Base-by-base conservation (phyloP, 1,140 invertebrate genomes). In the Cotesia vestalis region DNA sequence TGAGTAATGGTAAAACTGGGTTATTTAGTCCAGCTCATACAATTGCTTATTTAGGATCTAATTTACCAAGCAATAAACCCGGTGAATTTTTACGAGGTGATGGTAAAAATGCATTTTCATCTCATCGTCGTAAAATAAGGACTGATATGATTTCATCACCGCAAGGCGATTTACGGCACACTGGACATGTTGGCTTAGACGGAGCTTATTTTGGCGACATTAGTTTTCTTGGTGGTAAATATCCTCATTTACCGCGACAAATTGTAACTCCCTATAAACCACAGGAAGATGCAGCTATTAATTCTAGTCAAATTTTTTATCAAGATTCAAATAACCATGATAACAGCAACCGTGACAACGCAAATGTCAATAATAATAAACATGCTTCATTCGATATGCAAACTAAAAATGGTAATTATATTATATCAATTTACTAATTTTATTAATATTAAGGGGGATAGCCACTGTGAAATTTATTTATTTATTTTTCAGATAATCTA, bases 121-220 rank as follows among this genome's bases (percentile, higher is more conserved):
- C 90, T 2, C 88, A 90, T 69, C 85, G 91, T 72, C 88, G 92
- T 57, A 91, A 93, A 76, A 89, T 97, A 68, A 89, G 93, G 63
- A 91, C 93, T 0, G 96, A 97, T 79, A 97, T 99, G 96, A 99
- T 99, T 76, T 98, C 96, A 9, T 92, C 93, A 38, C 98, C 98
- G 0, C 96, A 99, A 84, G 97, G 96, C 46, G 97, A 99, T 86
- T 90, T 99, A 0, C 96, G 98, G 81, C 98, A 99, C 82, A 99
- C 96, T 0, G 95, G 85, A 1, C 98, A 99, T 84, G 95, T 99
- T 4, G 98, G 98, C 2, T 89, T 98, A 11, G 98, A 99, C 85
- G 98, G 98, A 4, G 95, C 95, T 68, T 96, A 96, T 81, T 99
- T 99, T 84, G 97, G 98, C 0, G 96, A 98, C 85, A 92, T 99